phyloP scores from a whole-genome alignment of 2,888 invertebrate genomes.

The Euzophera pinguis region DNA sequence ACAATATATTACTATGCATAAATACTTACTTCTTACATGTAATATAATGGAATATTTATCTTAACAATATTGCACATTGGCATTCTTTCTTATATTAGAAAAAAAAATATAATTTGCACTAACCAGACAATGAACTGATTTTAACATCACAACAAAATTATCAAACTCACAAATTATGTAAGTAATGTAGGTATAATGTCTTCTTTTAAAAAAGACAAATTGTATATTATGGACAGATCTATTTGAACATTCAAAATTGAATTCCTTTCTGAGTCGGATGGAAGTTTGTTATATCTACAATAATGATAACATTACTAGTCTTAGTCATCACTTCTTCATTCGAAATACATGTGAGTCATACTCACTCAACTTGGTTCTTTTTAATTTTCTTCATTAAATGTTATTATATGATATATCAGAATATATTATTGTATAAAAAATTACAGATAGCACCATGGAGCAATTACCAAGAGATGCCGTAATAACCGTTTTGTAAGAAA shows the following conservation, averaged over 20 bases:
- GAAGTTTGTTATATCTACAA: not conserved
- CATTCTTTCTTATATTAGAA: constrained; percentile 20
- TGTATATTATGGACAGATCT: not conserved
- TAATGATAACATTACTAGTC: constrained; percentile 1
- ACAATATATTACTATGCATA: not conserved
- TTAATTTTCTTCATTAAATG: too few relatives aligned
- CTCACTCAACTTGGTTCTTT: not conserved
- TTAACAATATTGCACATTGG: constrained; percentile 42
- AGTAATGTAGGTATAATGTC: not conserved
- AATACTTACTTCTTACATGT: not conserved
- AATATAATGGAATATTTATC: constrained; percentile 18
- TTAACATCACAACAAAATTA: constrained; percentile 7
- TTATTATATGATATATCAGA: too few relatives aligned
- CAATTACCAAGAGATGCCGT: too few relatives aligned
- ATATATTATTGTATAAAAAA: too few relatives aligned
- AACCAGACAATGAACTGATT: constrained; percentile 15
- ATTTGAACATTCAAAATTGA: not conserved
- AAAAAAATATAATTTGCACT: constrained; percentile 13
- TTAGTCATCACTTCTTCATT: constrained; percentile 4
- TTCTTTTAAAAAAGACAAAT: not conserved
- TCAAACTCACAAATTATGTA: not conserved
- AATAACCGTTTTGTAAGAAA: too few relatives aligned
- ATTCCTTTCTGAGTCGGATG: not conserved
- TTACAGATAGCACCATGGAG: too few relatives aligned
- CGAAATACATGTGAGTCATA: not conserved